phyloP scores from a whole-genome alignment of 2,888 invertebrate genomes.

The Leucophora obtusa region DNA sequence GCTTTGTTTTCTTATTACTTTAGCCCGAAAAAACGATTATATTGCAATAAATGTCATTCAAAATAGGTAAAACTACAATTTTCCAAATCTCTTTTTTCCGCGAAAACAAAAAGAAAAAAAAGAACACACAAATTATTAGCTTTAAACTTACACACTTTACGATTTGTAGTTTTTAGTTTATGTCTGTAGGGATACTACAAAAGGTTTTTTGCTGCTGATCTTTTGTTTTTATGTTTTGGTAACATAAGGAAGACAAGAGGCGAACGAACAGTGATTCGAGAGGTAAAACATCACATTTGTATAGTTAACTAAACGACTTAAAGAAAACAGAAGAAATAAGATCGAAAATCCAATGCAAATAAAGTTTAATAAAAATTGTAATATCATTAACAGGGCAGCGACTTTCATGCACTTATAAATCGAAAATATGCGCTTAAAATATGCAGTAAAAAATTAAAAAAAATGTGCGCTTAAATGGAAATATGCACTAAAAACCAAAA shows the following conservation, averaged over 20 bases:
- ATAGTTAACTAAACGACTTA: no score
- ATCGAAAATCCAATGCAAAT: no score
- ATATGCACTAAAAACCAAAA: no score
- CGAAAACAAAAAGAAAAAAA: constrained; percentile 4
- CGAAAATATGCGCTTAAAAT: no score
- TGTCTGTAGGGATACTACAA: constrained; percentile 48
- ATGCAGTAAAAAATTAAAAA: no score
- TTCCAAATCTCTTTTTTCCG: constrained; percentile 43
- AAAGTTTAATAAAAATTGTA: no score
- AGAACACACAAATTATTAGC: constrained; percentile 45
- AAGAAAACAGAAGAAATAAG: no score
- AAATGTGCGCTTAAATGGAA: no score
- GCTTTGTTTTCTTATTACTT: constrained; percentile 19
- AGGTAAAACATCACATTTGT: background rate
- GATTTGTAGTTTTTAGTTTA: constrained; percentile 50
- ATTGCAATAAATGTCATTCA: constrained; percentile 63
- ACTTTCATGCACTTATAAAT: no score
- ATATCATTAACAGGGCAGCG: no score
- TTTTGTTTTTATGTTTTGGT: constrained; percentile 7
- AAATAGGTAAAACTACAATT: constrained; percentile 47
- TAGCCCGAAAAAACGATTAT: constrained; percentile 55
- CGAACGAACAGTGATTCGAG: constrained; percentile 3
- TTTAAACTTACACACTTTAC: constrained; percentile 58
- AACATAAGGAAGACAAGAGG: background rate
- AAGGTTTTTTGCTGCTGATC: constrained; percentile 31